Base-by-base conservation (phyloP, 2,888 invertebrate genomes). In the Eupithecia centaureata region DNA sequence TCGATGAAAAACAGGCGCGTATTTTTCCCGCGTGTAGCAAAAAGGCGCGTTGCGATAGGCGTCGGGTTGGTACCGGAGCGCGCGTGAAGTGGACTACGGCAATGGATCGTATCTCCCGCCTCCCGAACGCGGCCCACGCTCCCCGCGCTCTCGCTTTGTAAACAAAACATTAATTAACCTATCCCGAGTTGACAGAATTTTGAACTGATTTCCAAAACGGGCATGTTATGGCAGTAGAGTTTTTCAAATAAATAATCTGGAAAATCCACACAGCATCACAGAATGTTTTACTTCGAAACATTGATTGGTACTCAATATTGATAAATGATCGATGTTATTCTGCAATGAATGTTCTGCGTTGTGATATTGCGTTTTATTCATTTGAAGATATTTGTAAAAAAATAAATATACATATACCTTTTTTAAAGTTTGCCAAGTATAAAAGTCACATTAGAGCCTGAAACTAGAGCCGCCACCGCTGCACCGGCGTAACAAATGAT, bases 51-150 rank as follows among this genome's bases (percentile, higher is more conserved):
- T 82, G 76, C 80, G 79, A 79, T 82, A 86, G 80, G 89, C 91
- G 91, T 87, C 89, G 82, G 86, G 83, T 86, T 80, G 75, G 86
- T 82, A 77, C 78, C 80, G 83, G 82, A 82, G 84, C 82, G 81
- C 80, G 78, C 79, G 85, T 81, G 76, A 83, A 90, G 87, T 87
- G 88, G 82, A 81, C 82, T 83, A 67, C 18, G 12, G 13, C 2
- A 25, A 35, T 38, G 33, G 58, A 30, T 58, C 30, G 84, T 84
- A 82, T 85, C 79, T 83, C 86, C 86, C 88, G 89, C 87, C 85
- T 86, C 81, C 83, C 81, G 76, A 74, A 22, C 77, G 79, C 79
- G 75, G 73, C 80, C 72, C 76, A 76, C 77, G 73, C 77, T 73
- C 81, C 87, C 84, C 88, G 84, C 84, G 79, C 84, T 79, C 80